These are phyloP conservation scores for Sphaerodactylus townsendi DNA, from an alignment of 2,113 vertebrate species.

Conservation along the genomic window DNA sequence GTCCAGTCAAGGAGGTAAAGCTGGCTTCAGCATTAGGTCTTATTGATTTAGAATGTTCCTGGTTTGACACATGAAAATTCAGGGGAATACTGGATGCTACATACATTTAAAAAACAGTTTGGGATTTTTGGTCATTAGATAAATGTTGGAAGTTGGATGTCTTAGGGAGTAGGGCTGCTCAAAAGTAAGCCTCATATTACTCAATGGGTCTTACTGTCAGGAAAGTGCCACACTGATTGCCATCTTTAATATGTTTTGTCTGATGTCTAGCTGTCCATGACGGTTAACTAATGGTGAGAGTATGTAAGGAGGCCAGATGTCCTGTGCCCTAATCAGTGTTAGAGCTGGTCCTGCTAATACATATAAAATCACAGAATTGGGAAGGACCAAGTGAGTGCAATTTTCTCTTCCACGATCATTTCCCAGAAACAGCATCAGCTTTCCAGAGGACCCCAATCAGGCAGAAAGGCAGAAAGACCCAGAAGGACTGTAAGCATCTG, in stretches of 20 bases:
- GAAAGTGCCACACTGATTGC: too few relatives aligned
- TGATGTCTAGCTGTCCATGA: background rate
- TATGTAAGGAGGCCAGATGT: background rate
- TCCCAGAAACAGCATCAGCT: fast-evolving
- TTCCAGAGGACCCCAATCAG: fast-evolving
- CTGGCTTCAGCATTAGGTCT: background rate
- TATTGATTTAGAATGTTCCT: background rate
- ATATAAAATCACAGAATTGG: background rate
- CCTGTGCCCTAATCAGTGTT: background rate
- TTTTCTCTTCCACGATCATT: background rate
- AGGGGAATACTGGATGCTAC: background rate
- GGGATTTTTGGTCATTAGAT: background rate
- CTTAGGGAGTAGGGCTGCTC: too few relatives aligned
- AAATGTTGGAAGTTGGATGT: background rate
- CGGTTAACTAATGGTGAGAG: background rate
- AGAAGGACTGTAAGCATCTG: background rate
- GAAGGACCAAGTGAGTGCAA: too few relatives aligned
- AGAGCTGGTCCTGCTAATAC: background rate
- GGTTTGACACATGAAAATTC: background rate
- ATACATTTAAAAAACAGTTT: background rate
- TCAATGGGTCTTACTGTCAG: too few relatives aligned
- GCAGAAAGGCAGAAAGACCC: background rate
- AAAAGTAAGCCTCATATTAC: too few relatives aligned
- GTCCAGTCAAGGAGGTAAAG: background rate
- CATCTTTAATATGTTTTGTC: background rate